Evolutionary conservation across 2,888 invertebrate species (phyloP).

Genomic region (Unio delphinus): DNA sequence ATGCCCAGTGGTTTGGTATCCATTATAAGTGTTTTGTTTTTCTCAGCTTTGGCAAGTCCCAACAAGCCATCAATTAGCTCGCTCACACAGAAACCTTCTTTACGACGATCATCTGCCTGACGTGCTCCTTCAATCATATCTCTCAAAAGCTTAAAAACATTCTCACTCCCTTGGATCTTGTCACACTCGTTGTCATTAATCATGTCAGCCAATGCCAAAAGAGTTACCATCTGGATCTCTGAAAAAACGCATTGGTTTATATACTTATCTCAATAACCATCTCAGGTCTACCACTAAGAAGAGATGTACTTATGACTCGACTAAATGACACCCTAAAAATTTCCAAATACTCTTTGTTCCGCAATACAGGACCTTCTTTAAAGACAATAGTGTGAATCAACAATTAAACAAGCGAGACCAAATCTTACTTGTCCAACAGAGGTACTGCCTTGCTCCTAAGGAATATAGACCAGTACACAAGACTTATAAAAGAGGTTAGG

Average conservation of each 20-base stretch:
- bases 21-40: conserved; percentile 49
- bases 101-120: conserved; percentile 26
- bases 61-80: conserved; percentile 53
- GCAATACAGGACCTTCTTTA: no score
- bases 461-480: no score
- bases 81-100: conserved; percentile 47
- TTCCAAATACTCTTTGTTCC: no score
- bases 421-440: no score
- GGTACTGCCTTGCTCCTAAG: no score
- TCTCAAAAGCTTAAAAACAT: conserved; percentile 48
- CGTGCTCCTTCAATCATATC: conserved; percentile 35
- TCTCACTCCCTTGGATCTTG: conserved; percentile 40
- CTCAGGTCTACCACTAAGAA: no score
- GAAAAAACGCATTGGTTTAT: conserved; percentile 9
- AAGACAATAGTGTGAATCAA: no score
- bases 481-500: no score
- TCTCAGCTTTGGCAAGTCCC: conserved; percentile 52
- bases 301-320: no score
- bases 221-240: conserved; percentile 52
- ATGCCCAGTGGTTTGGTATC: conserved; percentile 32
- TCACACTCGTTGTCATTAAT: conserved; percentile 55
- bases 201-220: conserved; percentile 52
- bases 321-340: no score
- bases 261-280: no score
- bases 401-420: no score